Base-by-base conservation (phyloP, 2,797 vertebrate genomes). In the Tragelaphus oryx region DNA sequence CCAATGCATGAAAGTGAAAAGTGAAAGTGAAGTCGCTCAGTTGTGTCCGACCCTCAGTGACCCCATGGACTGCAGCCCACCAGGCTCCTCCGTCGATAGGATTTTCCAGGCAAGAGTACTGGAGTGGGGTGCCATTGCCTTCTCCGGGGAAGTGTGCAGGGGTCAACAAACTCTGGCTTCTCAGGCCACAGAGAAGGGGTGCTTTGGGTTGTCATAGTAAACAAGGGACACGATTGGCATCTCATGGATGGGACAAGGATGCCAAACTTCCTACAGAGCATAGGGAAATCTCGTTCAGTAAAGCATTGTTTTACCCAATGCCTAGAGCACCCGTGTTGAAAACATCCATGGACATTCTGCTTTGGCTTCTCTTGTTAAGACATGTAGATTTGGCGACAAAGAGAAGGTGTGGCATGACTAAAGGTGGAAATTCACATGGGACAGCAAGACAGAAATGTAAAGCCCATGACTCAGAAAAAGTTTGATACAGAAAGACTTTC, bases 401-500 rank as follows among this genome's bases (percentile, higher is more conserved):
- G 30, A 30, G 22, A 52, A 76, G n/a, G 6, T 5, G 2, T 5
- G 48, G 48, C 33, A 5, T 84, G 55, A 44, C n/a, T 0, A 1
- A 81, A 78, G 82, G 24, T 44, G 41, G 59, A 59, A 28, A 13
- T 26, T 28, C 2, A 44, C 41, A 6, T 48, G 48, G 22, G 22
- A 24, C 1, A 9, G 28, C 8, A 10, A 41, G 37, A 48, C 14
- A 90, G 50, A 44, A 50, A 30, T 75, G 55, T 50, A 6, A 60
- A 88, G 46, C 14, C 52, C 3, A 0, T 26, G 44, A 76, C 24
- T n/a, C 76, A 46, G 60, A 71, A 44, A 14, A 55, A 87, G 26
- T 8, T 48, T 0, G 0, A 7, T 26, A 44, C 17, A 26, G 41
- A 76, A 78, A 1, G n/a, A 52, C 9, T 1, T 18, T 37, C 57